Conservation (phyloP, 2,888 invertebrate species). For the Lasioglossum villosulum region DNA sequence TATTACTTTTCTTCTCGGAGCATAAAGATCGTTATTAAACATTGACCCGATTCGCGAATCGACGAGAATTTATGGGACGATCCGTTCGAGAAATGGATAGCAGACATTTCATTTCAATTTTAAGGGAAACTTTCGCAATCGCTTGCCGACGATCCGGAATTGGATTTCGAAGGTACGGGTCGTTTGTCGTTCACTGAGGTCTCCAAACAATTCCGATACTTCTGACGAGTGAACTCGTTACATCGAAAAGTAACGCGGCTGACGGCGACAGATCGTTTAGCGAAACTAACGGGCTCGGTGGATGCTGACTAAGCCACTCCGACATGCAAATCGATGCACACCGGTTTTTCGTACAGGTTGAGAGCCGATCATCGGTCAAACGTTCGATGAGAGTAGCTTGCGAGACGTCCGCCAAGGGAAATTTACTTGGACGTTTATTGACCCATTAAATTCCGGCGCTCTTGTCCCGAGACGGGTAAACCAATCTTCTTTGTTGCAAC, state of each 20-base stretch:
- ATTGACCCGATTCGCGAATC: conserved; percentile 1
- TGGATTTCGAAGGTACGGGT: not conserved
- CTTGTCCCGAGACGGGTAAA: not conserved
- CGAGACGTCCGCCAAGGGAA: conserved; percentile 43
- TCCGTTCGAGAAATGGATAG: not conserved
- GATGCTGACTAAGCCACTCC: conserved; percentile 78
- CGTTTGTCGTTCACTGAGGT: conserved; percentile 22
- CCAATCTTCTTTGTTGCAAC: conserved; percentile 11
- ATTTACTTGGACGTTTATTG: conserved; percentile 53
- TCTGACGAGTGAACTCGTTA: conserved; percentile 61
- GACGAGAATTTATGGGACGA: not conserved
- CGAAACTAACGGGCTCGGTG: conserved; percentile 56
- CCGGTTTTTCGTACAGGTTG: conserved; percentile 57
- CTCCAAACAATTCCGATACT: conserved; percentile 33
- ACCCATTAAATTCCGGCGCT: conserved; percentile 37
- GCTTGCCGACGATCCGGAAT: conserved; percentile 6
- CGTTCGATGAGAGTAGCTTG: conserved; percentile 36
- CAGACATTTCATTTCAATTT: conserved; percentile 7
- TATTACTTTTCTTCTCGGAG: not conserved
- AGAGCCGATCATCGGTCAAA: conserved; percentile 54
- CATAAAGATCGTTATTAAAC: not conserved
- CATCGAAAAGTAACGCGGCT: conserved; percentile 60
- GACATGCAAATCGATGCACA: conserved; percentile 77
- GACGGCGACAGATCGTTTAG: conserved; percentile 66
- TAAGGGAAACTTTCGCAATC: not conserved